phyloP scores from a whole-genome alignment of 2,888 invertebrate genomes.

The Rhimphoctona megacephalus region DNA sequence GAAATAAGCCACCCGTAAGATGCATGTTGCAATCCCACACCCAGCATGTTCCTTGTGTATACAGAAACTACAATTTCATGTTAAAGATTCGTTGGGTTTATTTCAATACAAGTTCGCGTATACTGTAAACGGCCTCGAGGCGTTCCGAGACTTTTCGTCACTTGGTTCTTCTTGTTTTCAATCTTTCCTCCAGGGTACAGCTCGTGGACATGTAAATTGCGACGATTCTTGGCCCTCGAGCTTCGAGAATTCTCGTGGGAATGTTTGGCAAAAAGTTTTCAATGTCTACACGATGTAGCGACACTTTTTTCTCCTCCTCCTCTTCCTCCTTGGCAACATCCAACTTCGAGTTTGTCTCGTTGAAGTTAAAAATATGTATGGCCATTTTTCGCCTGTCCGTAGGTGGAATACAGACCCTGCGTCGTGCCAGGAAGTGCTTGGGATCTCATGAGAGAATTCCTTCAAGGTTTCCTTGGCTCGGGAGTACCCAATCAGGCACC shows the following conservation, averaged over 20 bases:
- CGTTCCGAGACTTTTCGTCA: constrained; percentile 46
- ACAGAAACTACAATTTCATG: neutral
- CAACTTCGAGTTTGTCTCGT: neutral
- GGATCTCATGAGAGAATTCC: constrained; percentile 95
- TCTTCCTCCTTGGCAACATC: neutral
- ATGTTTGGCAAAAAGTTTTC: constrained; percentile 57
- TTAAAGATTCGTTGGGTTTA: constrained; percentile 31
- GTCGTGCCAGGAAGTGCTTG: constrained; percentile 95
- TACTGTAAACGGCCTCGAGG: constrained; percentile 33
- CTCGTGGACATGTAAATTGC: constrained; percentile 48
- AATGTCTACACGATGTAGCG: constrained; percentile 22
- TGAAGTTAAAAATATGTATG: neutral
- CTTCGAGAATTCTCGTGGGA: constrained; percentile 54
- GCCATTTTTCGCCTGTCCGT: constrained; percentile 57
- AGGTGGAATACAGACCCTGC: constrained; percentile 97
- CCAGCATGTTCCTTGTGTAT: neutral
- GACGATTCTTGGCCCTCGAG: constrained; percentile 21
- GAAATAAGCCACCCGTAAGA: constrained; percentile 46
- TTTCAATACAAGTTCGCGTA: constrained; percentile 30
- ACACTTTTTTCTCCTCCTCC: constrained; percentile 14
- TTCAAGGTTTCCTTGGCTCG: constrained; percentile 95
- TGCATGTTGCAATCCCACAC: constrained; percentile 35
- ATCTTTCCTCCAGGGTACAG: neutral
- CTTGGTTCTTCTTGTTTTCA: constrained; percentile 22
- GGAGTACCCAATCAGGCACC: constrained; percentile 91